Base-by-base conservation (phyloP, 2,797 vertebrate species). In the Gymnocypris eckloni region DNA sequence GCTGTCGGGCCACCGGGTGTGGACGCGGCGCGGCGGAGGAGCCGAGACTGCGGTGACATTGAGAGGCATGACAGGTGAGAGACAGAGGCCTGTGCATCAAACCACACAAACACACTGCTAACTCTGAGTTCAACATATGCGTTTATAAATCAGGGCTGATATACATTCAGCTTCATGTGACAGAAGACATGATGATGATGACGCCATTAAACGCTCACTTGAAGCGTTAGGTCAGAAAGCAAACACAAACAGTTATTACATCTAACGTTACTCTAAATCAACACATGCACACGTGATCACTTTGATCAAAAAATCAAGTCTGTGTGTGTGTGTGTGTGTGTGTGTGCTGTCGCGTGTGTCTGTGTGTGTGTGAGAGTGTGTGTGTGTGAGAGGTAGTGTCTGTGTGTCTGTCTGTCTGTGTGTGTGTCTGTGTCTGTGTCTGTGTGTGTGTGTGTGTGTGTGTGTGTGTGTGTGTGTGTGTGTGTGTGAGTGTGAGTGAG, bases 41-140 rank as follows among this genome's bases (percentile, higher is more conserved):
- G 54, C 90, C 4, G 87, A 79, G 25, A 90, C 67, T 84, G 92
- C 86, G 67, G 78, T 95, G 93, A 96, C 95, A 95, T 93, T 95
- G 95, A 95, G 89, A 91, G 91, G 92, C 52, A 84, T 94, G 89
- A 88, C 94, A 90, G 95, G 95, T 95, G 91, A 94, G 94, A 39
- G 3, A 75, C 39, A 77, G 25, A 71, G 86, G 85, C 81, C 82
- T 15, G 81, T 4, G 59, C 20, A 37, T 67, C 54, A 48, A 39
- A n/a, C 16, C 16, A 7, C 70, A 73, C 5, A 48, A 11, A 4
- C 54, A 72, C 7, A 28, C 28, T 3, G 22, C 54, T 22, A 12
- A 43, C 25, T 59, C 15, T 22, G 61, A 64, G 12, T 25, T 66
- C 22, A 66, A 28, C 15, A 13, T 22, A 2, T 45, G 50, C 18